These are phyloP conservation scores for Cyclophora punctaria DNA, from an alignment of 2,888 invertebrate genomes.

Conservation along the genomic window DNA sequence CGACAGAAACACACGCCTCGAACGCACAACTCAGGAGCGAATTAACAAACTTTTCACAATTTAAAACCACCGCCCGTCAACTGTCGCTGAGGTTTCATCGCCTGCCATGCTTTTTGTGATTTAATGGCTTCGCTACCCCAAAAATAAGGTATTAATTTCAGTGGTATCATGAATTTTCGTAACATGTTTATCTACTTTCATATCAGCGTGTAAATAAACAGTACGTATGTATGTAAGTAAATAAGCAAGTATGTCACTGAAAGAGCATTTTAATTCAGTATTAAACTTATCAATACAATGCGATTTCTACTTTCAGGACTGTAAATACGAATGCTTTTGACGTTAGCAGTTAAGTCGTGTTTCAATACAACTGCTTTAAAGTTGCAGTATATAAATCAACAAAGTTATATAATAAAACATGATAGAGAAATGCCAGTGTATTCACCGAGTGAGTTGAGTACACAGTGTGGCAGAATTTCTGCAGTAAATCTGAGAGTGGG, in stretches of 20 bases:
- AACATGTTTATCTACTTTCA: too few species aligned
- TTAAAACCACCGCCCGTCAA: conserved; percentile 19
- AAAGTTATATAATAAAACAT: conserved; percentile 13
- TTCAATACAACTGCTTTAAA: too few species aligned
- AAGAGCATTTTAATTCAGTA: too few species aligned
- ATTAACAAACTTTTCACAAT: conserved; percentile 29
- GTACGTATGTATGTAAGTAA: too few species aligned
- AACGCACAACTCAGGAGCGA: conserved; percentile 10
- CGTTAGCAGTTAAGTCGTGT: too few species aligned
- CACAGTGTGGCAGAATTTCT: conserved; percentile 45
- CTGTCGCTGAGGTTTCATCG: conserved; percentile 12
- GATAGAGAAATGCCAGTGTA: conserved; percentile 5
- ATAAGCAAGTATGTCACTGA: too few species aligned
- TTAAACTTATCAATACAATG: too few species aligned
- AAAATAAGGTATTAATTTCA: too few species aligned
- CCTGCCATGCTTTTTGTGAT: conserved; percentile 1
- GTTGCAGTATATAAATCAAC: conserved; percentile 36
- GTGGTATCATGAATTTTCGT: too few species aligned
- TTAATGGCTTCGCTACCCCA: not conserved
- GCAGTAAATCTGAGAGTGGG: conserved; percentile 46
- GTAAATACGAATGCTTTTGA: too few species aligned
- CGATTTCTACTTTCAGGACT: too few species aligned
- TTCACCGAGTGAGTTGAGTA: conserved; percentile 10
- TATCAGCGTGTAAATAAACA: too few species aligned
- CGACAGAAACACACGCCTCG: conserved; percentile 7